phyloP scores from a whole-genome alignment of 2,113 vertebrate species.

The Hirundichthys speculiger region DNA sequence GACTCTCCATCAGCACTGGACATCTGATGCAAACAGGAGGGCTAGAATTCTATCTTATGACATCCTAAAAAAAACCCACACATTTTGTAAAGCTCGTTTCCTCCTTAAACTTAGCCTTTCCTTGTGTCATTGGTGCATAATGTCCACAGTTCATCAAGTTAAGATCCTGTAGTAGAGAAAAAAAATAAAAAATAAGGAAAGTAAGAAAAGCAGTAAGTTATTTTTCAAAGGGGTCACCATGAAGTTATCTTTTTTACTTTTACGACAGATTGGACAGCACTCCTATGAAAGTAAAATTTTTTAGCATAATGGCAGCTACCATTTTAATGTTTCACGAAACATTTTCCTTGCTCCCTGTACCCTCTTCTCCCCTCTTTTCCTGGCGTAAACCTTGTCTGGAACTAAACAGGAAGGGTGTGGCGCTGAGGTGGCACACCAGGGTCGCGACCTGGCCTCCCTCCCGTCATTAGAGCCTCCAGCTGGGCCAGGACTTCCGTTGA shows the following conservation, averaged over 20 bases:
- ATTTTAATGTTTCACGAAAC: conserved; percentile 36
- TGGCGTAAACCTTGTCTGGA: conserved; percentile 68
- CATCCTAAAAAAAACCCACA: conserved; percentile 52
- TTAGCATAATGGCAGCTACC: not conserved
- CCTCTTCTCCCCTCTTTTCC: conserved; percentile 43
- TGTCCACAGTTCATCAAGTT: conserved; percentile 8
- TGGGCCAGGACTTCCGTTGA: conserved; percentile 81
- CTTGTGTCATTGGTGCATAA: conserved; percentile 16
- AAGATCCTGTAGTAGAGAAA: not conserved
- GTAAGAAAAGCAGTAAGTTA: not conserved
- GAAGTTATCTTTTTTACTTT: conserved; percentile 5
- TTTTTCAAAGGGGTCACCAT: conserved; percentile 11
- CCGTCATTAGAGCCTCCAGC: conserved; percentile 79
- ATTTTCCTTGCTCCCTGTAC: conserved; percentile 34
- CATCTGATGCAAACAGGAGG: conserved; percentile 66
- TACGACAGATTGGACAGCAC: not conserved
- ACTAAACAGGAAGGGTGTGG: conserved; percentile 79
- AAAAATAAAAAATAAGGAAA: not conserved
- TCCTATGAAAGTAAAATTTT: conserved; percentile 1
- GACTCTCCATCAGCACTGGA: conserved; percentile 67
- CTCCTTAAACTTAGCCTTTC: conserved; percentile 25
- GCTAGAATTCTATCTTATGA: conserved; percentile 54
- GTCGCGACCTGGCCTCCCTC: conserved; percentile 79
- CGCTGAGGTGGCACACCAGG: conserved; percentile 79
- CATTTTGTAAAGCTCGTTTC: conserved; percentile 31